phyloP scores from a whole-genome alignment of 2,113 vertebrate genomes.

The Dipodomys stephensi region DNA sequence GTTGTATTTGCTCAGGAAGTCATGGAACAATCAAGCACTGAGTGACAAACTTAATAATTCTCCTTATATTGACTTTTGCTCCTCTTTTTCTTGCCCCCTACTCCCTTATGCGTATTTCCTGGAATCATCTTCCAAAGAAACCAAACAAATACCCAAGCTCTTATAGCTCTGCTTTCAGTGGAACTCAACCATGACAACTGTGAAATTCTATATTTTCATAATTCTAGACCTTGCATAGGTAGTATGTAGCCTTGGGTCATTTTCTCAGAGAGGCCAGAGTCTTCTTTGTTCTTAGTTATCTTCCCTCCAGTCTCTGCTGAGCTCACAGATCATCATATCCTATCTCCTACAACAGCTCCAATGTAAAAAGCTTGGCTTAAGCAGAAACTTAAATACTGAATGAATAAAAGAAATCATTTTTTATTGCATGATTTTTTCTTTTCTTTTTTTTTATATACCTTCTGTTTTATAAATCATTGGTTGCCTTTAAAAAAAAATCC shows the following conservation, averaged over 20 bases:
- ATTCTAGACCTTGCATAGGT: neutral
- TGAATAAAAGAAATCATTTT: neutral
- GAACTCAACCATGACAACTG: neutral
- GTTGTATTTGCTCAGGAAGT: neutral
- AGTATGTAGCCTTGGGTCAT: neutral
- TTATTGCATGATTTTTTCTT: neutral
- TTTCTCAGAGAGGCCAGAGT: neutral
- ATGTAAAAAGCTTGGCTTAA: neutral
- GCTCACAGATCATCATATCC: neutral
- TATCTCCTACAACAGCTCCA: neutral
- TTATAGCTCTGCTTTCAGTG: neutral
- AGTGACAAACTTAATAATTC: neutral
- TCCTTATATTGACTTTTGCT: neutral
- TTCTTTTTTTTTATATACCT: neutral
- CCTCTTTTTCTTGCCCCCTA: neutral
- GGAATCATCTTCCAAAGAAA: neutral
- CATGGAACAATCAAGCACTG: neutral
- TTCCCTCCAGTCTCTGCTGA: neutral
- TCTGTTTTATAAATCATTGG: neutral
- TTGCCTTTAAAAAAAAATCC: neutral
- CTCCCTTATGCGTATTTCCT: neutral
- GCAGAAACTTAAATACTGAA: neutral
- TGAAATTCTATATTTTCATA: neutral
- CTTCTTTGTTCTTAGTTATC: slow-evolving; percentile 11
- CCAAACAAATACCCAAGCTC: neutral